phyloP scores from a whole-genome alignment of 2,113 vertebrate species.

The Sisor rabdophorus region DNA sequence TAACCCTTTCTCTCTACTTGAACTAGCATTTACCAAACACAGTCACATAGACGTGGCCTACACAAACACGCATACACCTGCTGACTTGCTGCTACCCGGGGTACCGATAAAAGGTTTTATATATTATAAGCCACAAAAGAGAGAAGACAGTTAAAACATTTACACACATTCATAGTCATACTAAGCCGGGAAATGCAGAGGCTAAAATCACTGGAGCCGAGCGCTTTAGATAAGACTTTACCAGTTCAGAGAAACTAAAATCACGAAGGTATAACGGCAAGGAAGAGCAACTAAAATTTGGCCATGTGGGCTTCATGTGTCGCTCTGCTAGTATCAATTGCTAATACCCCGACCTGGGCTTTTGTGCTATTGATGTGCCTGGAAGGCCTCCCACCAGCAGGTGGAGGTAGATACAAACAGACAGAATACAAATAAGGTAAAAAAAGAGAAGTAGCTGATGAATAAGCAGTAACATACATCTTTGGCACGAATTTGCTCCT shows the following conservation, averaged over 20 bases:
- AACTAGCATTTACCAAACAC: constrained; percentile 30
- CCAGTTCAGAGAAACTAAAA: constrained; percentile 3
- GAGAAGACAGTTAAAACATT: constrained; percentile 39
- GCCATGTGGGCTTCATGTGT: constrained; percentile 20
- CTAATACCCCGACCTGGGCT: constrained; percentile 33
- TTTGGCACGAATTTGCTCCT: constrained; percentile 91
- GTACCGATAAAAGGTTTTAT: constrained; percentile 7
- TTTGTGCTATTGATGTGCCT: constrained; percentile 28
- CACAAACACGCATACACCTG: neutral
- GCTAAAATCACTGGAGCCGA: constrained; percentile 20
- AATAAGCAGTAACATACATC: constrained; percentile 73
- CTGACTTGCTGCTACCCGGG: constrained; percentile 4
- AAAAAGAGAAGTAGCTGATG: neutral
- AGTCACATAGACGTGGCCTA: neutral
- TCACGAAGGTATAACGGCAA: constrained; percentile 16
- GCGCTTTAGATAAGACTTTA: constrained; percentile 24
- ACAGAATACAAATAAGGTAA: neutral
- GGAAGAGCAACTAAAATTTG: constrained; percentile 5
- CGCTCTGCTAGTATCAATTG: constrained; percentile 16
- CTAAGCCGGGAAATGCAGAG: constrained; percentile 26
- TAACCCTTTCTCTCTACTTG: neutral
- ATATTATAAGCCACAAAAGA: constrained; percentile 3
- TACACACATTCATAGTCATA: constrained; percentile 23
- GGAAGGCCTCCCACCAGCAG: neutral
- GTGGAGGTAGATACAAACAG: neutral